Evolutionary conservation across 1,140 invertebrate genomes (phyloP), one percentile per base, ranked within the genome.

Genomic region (Piezodorus guildinii): DNA sequence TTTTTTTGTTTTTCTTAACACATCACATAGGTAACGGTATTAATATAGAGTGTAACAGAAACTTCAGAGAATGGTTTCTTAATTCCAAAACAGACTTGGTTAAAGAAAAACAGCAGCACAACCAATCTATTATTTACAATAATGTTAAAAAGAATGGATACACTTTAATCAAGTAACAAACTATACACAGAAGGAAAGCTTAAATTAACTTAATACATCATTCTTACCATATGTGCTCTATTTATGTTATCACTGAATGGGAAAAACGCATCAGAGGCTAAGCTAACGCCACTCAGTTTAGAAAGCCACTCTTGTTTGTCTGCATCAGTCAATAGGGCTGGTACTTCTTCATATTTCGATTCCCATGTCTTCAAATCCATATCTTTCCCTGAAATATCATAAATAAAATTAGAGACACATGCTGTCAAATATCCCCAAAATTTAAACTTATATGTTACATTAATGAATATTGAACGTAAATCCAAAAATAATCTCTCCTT

Each of bases 181-280:
- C 8, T 30, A 30, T 30, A 30, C 8, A 30, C 27, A 30, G 27
- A 30, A n/a, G n/a, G n/a, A n/a, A 39, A 12, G 6, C 34, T 39
- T 39, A 8, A 39, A 39, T 39, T 10, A 39, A 39, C 27, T 3
- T 39, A 39, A 39, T 39, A 39, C 34, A 39, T 1, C 34, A 19
- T 3, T 23, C 73, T 74, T 75, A 96, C 94, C 82, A 92, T 82
- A 69, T 81, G 79, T 64, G 96, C 95, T 70, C 95, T 81, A 75
- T 99, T 95, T 59, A 99, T 88, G 72, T 98, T 99, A 71, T 99
- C 96, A 69, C 94, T 81, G 80, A 98, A 98, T 43, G 96, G 96
- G 77, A 99, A 98, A 79, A 98, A 98, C 0, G 95, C 95, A 78
- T 99, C 96, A 0, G 95, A 98, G n/a, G 92, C 92, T 0, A 99